These are phyloP conservation scores for Apamea sordens DNA, from an alignment of 2,888 invertebrate species.

Conservation along the genomic window DNA sequence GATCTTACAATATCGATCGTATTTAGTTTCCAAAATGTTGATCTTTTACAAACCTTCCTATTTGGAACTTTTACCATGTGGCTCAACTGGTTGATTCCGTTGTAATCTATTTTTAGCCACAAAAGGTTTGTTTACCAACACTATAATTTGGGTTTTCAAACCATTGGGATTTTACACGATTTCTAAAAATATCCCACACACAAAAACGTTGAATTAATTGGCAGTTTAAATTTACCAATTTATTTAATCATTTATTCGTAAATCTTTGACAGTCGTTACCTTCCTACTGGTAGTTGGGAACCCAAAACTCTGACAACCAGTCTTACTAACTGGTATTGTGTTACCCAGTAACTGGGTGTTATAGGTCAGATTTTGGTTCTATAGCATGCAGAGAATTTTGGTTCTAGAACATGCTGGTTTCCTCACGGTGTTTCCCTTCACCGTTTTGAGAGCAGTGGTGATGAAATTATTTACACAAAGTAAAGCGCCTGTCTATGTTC, in stretches of 20 bases:
- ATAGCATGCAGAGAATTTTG: no score
- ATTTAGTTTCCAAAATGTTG: not conserved
- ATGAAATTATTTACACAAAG: no score
- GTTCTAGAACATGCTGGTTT: no score
- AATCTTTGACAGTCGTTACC: not conserved
- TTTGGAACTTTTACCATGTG: not conserved
- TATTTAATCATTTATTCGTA: not conserved
- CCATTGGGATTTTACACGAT: not conserved
- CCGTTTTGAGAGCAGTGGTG: no score
- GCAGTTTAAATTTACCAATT: not conserved
- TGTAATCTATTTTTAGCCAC: conserved; percentile 9
- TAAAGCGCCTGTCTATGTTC: not conserved
- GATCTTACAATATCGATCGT: not conserved
- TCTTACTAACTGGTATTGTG: not conserved
- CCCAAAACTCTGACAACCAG: not conserved
- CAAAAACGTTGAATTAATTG: conserved; percentile 28
- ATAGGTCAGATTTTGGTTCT: not conserved
- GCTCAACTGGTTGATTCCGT: not conserved
- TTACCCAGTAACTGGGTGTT: not conserved
- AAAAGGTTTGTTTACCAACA: conserved; percentile 19
- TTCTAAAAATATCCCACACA: conserved; percentile 27
- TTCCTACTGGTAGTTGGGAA: not conserved
- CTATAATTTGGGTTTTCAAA: conserved; percentile 26
- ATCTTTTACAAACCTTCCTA: not conserved
- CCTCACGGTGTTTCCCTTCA: no score